Percentiles rank a stretch among this genome's conserved stretches.
Evolutionary conservation across 2,113 vertebrate species (phyloP).

Genomic region (Enhydra lutris): DNA sequence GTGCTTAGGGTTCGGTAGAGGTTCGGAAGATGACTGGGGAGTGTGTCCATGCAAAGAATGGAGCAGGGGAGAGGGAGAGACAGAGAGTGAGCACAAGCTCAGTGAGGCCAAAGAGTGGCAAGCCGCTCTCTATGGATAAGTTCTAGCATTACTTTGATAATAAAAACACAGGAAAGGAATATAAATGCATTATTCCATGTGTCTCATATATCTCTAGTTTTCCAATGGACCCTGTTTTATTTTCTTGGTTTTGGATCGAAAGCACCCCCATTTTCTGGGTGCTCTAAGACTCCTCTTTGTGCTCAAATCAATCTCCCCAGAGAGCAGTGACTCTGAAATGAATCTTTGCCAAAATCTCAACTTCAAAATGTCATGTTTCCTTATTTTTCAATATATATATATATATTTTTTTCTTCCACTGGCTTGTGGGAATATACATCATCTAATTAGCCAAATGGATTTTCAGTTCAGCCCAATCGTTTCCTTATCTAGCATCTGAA

Average conservation of each 20-base stretch:
- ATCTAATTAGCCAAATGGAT: constrained; percentile 89
- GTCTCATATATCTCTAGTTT: background rate
- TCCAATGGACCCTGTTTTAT: constrained; percentile 19
- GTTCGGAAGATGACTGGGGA: background rate
- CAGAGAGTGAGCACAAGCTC: background rate
- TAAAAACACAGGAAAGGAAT: background rate
- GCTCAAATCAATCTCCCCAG: constrained; percentile 39
- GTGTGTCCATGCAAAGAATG: background rate
- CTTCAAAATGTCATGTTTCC: constrained; percentile 77
- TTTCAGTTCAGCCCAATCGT: constrained; percentile 88
- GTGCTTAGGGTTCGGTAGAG: background rate
- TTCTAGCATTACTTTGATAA: background rate
- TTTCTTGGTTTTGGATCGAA: constrained; percentile 40
- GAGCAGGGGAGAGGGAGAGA: background rate
- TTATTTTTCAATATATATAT: constrained; percentile 77
- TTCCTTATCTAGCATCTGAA: constrained; percentile 86
- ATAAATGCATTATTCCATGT: background rate
- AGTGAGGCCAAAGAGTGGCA: background rate
- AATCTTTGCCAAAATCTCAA: constrained; percentile 75
- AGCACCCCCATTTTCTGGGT: background rate
- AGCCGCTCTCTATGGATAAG: background rate
- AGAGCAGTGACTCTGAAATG: constrained; percentile 55
- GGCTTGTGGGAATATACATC: constrained; percentile 83
- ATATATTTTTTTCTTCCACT: constrained; percentile 49
- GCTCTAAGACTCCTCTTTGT: constrained; percentile 36